Conservation (phyloP, 1,140 invertebrate genomes). For the Bombus difficillimus region DNA sequence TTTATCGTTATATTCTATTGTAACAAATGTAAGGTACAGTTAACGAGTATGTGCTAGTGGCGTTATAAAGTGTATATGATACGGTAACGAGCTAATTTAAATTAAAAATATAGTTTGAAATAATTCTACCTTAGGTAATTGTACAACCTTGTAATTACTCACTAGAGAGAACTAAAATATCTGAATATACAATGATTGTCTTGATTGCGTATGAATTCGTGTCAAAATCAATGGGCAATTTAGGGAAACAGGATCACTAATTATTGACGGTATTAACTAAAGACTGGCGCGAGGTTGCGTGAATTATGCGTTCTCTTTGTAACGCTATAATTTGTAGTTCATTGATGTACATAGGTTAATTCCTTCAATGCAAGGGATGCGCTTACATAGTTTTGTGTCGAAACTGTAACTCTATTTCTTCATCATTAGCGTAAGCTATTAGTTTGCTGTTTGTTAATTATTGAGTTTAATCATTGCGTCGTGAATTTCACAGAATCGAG, state of each 20-base stretch:
- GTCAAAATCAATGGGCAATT: not conserved
- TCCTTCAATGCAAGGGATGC: constrained; percentile 39
- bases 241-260: not conserved
- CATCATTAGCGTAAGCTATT: constrained; percentile 50
- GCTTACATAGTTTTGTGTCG: constrained; percentile 22
- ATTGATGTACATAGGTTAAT: constrained; percentile 40
- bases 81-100: too few species aligned
- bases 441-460: too few species aligned
- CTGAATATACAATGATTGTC: too few species aligned
- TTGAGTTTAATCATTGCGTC: not conserved
- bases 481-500: constrained; percentile 22
- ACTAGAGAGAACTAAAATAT: too few species aligned
- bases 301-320: constrained; percentile 54
- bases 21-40: too few species aligned
- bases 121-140: too few species aligned
- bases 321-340: constrained; percentile 35
- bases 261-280: constrained; percentile 45
- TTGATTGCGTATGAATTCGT: not conserved
- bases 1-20: too few species aligned
- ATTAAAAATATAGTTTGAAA: too few species aligned
- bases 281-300: constrained; percentile 19
- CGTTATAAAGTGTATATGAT: too few species aligned
- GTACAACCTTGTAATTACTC: too few species aligned
- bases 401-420: constrained; percentile 35
- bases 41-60: too few species aligned